Evolutionary conservation across 2,113 vertebrate species (phyloP).

Genomic region (Macrotus californicus): DNA sequence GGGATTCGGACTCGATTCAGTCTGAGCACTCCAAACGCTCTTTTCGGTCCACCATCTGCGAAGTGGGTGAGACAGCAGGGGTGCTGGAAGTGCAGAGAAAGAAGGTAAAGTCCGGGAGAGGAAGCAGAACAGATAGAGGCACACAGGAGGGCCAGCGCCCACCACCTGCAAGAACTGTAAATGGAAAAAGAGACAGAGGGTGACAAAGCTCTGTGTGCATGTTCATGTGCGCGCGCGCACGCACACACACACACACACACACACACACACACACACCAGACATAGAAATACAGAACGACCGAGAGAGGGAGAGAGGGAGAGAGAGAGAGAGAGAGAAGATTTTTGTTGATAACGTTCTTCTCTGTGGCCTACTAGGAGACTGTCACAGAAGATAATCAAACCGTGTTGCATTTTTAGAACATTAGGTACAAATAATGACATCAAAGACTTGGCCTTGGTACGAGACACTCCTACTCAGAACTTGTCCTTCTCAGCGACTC

Average conservation of each 20-base stretch:
- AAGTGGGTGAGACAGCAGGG: background rate
- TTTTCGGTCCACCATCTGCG: background rate
- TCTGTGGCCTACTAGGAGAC: background rate
- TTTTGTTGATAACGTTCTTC: background rate
- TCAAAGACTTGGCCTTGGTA: background rate
- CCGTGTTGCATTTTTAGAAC: background rate
- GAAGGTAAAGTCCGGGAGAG: background rate
- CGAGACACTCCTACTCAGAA: background rate
- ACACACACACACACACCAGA: background rate
- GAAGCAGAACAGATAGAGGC: background rate
- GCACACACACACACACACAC: accelerated
- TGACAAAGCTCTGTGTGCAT: background rate
- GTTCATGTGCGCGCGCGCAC: accelerated
- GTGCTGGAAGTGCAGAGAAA: background rate
- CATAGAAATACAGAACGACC: background rate
- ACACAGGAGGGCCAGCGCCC: background rate
- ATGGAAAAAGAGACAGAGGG: background rate
- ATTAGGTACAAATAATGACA: background rate
- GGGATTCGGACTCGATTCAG: background rate
- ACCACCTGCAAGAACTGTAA: background rate
- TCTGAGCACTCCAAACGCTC: background rate
- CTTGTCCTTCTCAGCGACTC: background rate
- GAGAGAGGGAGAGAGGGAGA: background rate
- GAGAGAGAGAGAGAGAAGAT: no score
- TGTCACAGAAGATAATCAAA: background rate